Conservation (phyloP, 2,888 invertebrate genomes). For the Stenurella melanura region DNA sequence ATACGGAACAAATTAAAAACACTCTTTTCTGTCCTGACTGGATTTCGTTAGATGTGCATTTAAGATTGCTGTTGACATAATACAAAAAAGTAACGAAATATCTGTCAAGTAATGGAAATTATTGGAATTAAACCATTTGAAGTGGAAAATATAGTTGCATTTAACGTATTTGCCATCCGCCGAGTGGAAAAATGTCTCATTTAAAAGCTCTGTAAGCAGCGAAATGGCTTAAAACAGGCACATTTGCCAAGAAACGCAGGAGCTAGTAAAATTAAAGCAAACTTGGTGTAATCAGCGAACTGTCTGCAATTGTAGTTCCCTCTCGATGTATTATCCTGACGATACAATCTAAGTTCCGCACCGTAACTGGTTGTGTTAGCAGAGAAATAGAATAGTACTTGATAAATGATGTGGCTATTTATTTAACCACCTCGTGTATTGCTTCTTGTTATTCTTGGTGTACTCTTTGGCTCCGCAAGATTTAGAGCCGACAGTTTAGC, state of each 20-base stretch:
- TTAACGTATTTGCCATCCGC: background rate
- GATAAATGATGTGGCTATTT: slow-evolving; percentile 61
- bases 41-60: background rate
- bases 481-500: slow-evolving; percentile 6
- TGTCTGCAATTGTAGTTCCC: slow-evolving; percentile 32
- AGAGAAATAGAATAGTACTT: slow-evolving; percentile 54
- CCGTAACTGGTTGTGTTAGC: slow-evolving; percentile 44
- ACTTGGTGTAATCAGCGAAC: slow-evolving; percentile 37
- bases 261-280: slow-evolving; percentile 35
- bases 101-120: background rate
- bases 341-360: slow-evolving; percentile 31
- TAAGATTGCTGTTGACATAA: background rate
- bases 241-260: slow-evolving; percentile 29
- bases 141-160: background rate
- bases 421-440: slow-evolving; percentile 60
- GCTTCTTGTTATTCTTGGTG: slow-evolving; percentile 42
- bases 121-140: background rate
- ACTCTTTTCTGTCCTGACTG: no score
- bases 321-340: slow-evolving; percentile 28
- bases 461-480: slow-evolving; percentile 29
- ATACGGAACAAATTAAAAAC: no score
- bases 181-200: background rate
- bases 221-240: slow-evolving; percentile 4
- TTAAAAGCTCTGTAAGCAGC: background rate
- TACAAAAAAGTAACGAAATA: background rate